Conservation (phyloP, 2,888 invertebrate species). For the Beris chalybata region DNA sequence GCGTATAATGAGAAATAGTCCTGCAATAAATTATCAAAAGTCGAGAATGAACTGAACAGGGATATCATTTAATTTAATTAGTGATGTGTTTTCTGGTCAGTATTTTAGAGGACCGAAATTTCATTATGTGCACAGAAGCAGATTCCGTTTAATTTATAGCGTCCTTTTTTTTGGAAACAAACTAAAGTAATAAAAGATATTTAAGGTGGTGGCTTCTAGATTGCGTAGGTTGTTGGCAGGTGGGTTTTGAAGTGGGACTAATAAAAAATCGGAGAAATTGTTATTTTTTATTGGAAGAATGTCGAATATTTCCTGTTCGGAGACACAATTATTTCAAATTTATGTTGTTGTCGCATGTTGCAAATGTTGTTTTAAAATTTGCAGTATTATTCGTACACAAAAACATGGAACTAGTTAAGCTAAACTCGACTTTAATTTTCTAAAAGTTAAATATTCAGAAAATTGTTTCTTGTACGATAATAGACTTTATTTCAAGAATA, state of each 20-base stretch:
- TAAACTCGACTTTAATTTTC: no score
- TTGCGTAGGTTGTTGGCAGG: conserved; percentile 7
- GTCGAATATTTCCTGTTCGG: no score
- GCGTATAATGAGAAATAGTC: conserved; percentile 31
- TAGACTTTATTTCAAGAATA: no score
- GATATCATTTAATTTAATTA: conserved; percentile 28
- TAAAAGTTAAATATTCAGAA: no score
- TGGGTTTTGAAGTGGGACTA: background rate
- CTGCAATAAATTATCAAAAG: conserved; percentile 33
- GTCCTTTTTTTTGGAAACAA: conserved; percentile 14
- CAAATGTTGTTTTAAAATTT: no score
- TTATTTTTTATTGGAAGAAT: no score
- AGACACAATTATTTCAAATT: no score
- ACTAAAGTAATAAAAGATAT: conserved; percentile 3
- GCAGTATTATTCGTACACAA: no score
- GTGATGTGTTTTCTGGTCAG: conserved; percentile 25
- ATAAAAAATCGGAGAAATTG: no score
- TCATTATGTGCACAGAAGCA: conserved; percentile 6
- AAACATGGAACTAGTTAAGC: no score
- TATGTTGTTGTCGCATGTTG: no score
- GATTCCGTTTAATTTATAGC: conserved; percentile 8
- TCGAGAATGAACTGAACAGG: conserved; percentile 22
- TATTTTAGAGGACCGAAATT: conserved; percentile 3
- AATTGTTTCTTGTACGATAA: no score
- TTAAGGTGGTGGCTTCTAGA: conserved; percentile 10